Evolutionary conservation across 2,797 vertebrate species (phyloP).

Genomic region (Coregonus sp.): DNA sequence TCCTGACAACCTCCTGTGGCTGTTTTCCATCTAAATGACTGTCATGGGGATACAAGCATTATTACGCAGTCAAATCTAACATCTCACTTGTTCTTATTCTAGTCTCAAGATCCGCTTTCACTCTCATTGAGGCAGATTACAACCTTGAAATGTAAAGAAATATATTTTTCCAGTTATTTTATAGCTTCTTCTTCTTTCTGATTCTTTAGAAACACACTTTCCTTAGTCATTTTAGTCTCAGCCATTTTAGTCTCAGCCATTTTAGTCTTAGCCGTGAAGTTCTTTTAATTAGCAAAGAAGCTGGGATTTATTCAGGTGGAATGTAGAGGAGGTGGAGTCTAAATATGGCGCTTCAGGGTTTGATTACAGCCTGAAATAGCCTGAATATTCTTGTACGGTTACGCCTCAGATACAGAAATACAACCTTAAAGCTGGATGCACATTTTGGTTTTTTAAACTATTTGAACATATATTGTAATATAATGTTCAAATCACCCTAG

Average conservation of each 20-base stretch:
- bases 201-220: no score
- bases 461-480: neutral
- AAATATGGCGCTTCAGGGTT: no score
- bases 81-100: conserved; percentile 5
- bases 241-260: no score
- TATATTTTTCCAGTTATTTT: neutral
- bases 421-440: neutral
- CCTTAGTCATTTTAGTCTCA: neutral
- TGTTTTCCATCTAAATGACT: no score
- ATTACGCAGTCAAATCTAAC: conserved; percentile 21
- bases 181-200: no score
- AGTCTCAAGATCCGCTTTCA: conserved; percentile 6
- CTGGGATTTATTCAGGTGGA: neutral
- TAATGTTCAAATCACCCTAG: no score
- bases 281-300: neutral
- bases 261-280: neutral
- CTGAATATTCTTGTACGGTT: neutral
- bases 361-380: conserved; percentile 1
- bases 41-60: neutral
- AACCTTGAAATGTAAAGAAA: conserved; percentile 1
- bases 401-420: neutral
- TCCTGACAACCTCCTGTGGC: no score
- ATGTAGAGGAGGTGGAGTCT: neutral
- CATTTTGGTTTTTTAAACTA: neutral
- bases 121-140: neutral